These are phyloP conservation scores for Octonoba sinensis DNA, from an alignment of 2,888 invertebrate species.

Conservation along the genomic window DNA sequence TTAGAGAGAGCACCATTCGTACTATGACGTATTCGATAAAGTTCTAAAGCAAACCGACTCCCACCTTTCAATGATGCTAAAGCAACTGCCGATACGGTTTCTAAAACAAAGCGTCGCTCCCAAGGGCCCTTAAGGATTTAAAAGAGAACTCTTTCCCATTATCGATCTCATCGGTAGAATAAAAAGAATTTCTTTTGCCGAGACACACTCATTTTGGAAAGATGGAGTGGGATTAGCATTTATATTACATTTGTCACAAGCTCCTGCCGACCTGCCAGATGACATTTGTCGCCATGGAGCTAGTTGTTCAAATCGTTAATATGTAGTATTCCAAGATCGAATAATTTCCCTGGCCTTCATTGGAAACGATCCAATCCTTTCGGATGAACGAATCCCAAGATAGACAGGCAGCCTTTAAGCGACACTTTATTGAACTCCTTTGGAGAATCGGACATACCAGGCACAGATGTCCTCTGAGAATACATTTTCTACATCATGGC, in stretches of 20 bases:
- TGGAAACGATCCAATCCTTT: constrained; percentile 48
- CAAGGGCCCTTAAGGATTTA: not conserved
- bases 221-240: constrained; percentile 51
- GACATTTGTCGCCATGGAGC: constrained; percentile 44
- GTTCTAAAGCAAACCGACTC: too few relatives aligned
- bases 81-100: too few relatives aligned
- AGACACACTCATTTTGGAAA: constrained; percentile 36
- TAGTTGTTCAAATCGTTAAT: constrained; percentile 36
- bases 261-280: constrained; percentile 24
- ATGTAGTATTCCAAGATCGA: constrained; percentile 17
- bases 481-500: constrained; percentile 20
- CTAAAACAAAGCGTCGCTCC: too few relatives aligned
- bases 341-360: constrained; percentile 14
- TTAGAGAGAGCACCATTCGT: too few relatives aligned
- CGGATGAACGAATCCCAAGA: constrained; percentile 28
- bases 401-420: constrained; percentile 28
- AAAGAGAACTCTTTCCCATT: constrained; percentile 9
- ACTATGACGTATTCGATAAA: too few relatives aligned
- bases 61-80: too few relatives aligned
- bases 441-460: not conserved
- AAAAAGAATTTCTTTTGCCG: not conserved
- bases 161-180: constrained; percentile 16
- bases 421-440: constrained; percentile 31
- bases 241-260: constrained; percentile 56
- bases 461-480: constrained; percentile 34